phyloP scores from a whole-genome alignment of 2,888 invertebrate genomes.

The Petrolisthes cinctipes region DNA sequence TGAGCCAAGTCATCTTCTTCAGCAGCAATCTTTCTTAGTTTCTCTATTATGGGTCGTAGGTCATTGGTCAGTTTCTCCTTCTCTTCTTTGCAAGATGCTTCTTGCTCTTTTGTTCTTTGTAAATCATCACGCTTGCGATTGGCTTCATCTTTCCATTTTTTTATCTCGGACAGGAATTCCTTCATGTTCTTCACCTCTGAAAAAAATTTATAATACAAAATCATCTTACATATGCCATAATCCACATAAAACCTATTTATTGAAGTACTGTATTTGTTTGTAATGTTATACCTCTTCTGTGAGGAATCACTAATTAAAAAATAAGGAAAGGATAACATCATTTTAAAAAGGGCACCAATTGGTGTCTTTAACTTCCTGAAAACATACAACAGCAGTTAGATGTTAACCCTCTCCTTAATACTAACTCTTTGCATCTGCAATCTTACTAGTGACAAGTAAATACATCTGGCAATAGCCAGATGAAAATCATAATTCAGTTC shows the following conservation, averaged over 20 bases:
- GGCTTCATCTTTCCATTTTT: conserved; percentile 57
- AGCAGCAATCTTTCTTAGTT: conserved; percentile 33
- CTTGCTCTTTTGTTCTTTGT: conserved; percentile 65
- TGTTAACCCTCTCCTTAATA: too few relatives aligned
- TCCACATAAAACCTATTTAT: background rate
- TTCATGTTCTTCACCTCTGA: conserved; percentile 45
- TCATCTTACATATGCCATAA: background rate
- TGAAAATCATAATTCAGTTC: too few relatives aligned
- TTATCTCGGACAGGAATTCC: conserved; percentile 57
- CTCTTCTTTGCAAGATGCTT: conserved; percentile 56
- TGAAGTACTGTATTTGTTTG: too few relatives aligned
- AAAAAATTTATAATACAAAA: background rate
- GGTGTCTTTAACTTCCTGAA: too few relatives aligned
- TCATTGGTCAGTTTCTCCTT: conserved; percentile 66
- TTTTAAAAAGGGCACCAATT: too few relatives aligned
- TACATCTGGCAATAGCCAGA: too few relatives aligned
- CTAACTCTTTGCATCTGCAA: too few relatives aligned
- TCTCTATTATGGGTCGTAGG: conserved; percentile 60
- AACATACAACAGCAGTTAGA: too few relatives aligned
- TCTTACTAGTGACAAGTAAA: too few relatives aligned
- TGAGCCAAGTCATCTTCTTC: conserved; percentile 47
- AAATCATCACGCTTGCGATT: conserved; percentile 54
- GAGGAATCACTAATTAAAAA: too few relatives aligned
- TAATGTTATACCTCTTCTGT: too few relatives aligned
- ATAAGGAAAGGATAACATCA: too few relatives aligned